Conservation (phyloP, 1,140 invertebrate species). For the Propsilocerus akamusi region DNA sequence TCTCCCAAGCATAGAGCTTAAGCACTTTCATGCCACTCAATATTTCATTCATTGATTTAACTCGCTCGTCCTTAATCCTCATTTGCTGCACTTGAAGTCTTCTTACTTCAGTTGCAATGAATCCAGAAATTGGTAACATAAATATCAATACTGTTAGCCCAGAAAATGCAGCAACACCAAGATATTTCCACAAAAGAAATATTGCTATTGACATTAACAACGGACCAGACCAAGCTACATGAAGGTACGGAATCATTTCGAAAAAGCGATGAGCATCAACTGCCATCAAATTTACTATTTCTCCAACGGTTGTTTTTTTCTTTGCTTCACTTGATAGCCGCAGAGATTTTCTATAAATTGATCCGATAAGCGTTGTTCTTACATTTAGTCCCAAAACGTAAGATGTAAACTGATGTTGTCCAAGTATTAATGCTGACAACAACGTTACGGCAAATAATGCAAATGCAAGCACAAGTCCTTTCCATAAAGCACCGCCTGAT, state of each 20-base stretch:
- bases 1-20: conserved; percentile 45
- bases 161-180: conserved; percentile 29
- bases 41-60: conserved; percentile 57
- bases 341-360: conserved; percentile 76
- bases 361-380: conserved; percentile 67
- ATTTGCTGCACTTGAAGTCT: conserved; percentile 26
- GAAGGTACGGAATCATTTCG: conserved; percentile 46
- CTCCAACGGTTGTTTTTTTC: conserved; percentile 65
- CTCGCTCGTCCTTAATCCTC: conserved; percentile 36
- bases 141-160: conserved; percentile 33
- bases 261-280: conserved; percentile 50
- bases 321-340: conserved; percentile 49
- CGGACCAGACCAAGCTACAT: conserved; percentile 20
- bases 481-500: conserved; percentile 45
- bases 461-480: conserved; percentile 59
- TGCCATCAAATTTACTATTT: conserved; percentile 79
- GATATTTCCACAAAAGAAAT: conserved; percentile 32
- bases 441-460: conserved; percentile 54
- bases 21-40: conserved; percentile 52
- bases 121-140: neutral
- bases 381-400: conserved; percentile 72
- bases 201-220: conserved; percentile 32
- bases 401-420: conserved; percentile 73
- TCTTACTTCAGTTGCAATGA: conserved; percentile 3
- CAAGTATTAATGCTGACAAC: conserved; percentile 63